A percentile compares a stretch with the other conserved stretches of the same genome.
These are phyloP conservation scores for Polia nebulosa DNA, from an alignment of 2,888 invertebrate species.

Conservation along the genomic window DNA sequence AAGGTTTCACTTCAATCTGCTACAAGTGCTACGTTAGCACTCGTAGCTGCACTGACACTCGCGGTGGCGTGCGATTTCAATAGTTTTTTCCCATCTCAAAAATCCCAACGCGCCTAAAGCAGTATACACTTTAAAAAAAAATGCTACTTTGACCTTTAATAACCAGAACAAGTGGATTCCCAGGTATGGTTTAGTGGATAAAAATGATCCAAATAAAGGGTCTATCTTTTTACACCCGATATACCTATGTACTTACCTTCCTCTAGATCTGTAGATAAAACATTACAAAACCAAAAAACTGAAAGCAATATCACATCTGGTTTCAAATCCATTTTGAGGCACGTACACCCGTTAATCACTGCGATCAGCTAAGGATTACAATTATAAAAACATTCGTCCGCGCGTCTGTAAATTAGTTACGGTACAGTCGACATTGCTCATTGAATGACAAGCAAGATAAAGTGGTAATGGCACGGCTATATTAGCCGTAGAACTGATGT, in stretches of 20 bases:
- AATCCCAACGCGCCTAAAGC: too few relatives aligned
- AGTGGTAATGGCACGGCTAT: not conserved
- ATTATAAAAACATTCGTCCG: not conserved
- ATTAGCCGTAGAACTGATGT: not conserved
- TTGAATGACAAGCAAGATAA: not conserved
- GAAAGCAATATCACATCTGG: not conserved
- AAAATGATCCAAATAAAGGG: too few relatives aligned
- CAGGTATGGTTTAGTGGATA: too few relatives aligned
- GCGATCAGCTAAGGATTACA: not conserved
- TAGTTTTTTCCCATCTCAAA: too few relatives aligned
- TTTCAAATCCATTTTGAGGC: conserved; percentile 6
- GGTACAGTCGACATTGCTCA: not conserved
- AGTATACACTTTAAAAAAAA: too few relatives aligned
- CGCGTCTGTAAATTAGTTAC: not conserved
- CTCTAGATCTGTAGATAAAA: not conserved
- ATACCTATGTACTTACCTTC: conserved; percentile 1
- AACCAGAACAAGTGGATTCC: too few relatives aligned
- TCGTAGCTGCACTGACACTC: too few relatives aligned
- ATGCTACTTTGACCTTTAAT: too few relatives aligned
- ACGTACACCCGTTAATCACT: not conserved
- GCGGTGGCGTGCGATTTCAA: too few relatives aligned
- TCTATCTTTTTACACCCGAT: too few relatives aligned
- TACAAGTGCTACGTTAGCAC: too few relatives aligned
- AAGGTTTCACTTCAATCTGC: too few relatives aligned
- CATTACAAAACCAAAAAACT: not conserved